Base-by-base conservation (phyloP, 1,140 invertebrate genomes). In the Arion vulgaris region DNA sequence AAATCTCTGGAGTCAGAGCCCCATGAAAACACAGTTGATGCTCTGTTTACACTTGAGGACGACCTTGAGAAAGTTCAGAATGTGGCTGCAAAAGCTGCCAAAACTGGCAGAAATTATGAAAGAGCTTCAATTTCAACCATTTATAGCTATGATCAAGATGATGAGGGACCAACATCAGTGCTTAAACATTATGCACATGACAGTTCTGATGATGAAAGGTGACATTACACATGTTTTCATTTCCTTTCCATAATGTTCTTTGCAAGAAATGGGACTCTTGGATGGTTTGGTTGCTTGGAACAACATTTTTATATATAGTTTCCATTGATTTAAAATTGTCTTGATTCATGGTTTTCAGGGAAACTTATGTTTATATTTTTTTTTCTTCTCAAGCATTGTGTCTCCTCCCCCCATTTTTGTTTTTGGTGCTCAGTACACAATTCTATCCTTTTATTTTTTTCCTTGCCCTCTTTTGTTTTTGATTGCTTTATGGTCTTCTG, bases 121-220 rank as follows among this genome's bases (percentile, higher is more conserved):
- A 38, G 32, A n/a, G 80, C 80, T 13, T 81, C 80, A 2, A 81
- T 49, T 9, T 53, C 41, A 17, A 81, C 69, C 9, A 53, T 81
- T 26, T 57, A 74, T 39, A 81, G 80, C 51, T 51, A 41, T 28
- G 66, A 57, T 57, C 74, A 83, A 15, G 83, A 80, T 41, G 77
- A 80, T 39, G 82, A 85, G 39, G 85, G 76, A 17, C 72, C 74
- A 28, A 74, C n/a, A 15, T 26, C 78, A 9, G 57, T 68, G 4
- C 36, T 45, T 15, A 80, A 28, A 28, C 36, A 68, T 36, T 78
- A 78, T 45, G 66, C 62, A 36, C 11, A n/a, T 11, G 78, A 49
- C 26, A 38, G 45, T 49, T 69, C 62, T 49, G 66, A 80, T 9
- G 78, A 80, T 69, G 78, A 80, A 41, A 80, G 78, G 78, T 80